Conservation (phyloP, 2,797 vertebrate genomes). For the Orestias chungarensis region DNA sequence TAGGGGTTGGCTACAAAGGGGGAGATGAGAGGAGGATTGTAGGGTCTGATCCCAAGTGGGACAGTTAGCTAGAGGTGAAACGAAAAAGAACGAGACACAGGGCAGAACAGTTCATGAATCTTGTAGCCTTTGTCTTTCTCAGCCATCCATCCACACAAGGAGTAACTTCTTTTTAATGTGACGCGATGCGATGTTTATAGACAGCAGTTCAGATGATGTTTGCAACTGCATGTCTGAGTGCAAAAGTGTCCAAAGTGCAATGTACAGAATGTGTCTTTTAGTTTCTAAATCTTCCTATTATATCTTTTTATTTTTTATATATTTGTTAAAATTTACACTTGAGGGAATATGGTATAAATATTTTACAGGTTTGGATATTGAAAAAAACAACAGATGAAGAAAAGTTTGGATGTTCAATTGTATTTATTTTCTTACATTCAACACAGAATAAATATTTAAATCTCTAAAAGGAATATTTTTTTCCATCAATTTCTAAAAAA, state of each 20-base stretch:
- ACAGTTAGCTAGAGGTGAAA: constrained; percentile 72
- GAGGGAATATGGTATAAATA: neutral
- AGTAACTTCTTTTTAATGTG: constrained; percentile 15
- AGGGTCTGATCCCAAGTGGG: constrained; percentile 59
- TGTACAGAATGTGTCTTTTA: neutral
- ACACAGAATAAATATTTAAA: neutral
- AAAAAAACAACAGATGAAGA: neutral
- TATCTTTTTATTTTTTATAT: neutral
- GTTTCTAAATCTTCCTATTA: neutral
- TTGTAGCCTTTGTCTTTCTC: constrained; percentile 52
- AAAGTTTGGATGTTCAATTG: neutral
- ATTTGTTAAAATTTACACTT: neutral
- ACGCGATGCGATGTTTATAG: constrained; percentile 18
- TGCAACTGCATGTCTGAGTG: constrained; percentile 11
- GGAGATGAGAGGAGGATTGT: constrained; percentile 39
- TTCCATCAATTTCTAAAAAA: no score
- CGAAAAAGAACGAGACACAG: constrained; percentile 74
- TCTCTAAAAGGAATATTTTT: neutral
- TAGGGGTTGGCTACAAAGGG: constrained; percentile 56
- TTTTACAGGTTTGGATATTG: neutral
- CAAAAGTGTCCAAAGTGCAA: neutral
- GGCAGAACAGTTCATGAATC: constrained; percentile 74
- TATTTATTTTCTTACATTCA: neutral
- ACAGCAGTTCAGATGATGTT: constrained; percentile 15
- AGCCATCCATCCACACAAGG: constrained; percentile 17